Conservation (phyloP, 1,140 invertebrate species). For the Trialeurodes vaporariorum region DNA sequence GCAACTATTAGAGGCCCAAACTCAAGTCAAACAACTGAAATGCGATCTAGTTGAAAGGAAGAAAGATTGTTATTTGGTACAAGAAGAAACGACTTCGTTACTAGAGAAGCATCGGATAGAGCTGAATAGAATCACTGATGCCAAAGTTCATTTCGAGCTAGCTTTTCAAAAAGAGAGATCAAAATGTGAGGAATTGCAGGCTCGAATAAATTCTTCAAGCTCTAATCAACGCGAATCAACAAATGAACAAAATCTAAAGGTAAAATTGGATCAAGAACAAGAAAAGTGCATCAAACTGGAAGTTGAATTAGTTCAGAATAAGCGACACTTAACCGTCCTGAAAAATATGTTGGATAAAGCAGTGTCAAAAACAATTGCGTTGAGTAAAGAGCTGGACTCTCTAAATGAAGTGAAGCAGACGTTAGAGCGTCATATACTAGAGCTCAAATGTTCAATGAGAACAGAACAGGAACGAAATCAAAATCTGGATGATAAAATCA, state of each 20-base stretch:
- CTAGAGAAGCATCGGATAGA: neutral
- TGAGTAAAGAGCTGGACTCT: neutral
- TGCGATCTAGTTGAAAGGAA: neutral
- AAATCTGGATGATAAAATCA: neutral
- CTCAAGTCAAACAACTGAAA: neutral
- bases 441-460: neutral
- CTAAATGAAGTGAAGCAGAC: neutral
- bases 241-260: neutral
- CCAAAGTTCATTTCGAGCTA: neutral
- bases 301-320: neutral
- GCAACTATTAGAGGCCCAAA: neutral
- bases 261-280: neutral
- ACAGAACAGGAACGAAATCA: neutral
- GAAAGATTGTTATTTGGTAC: neutral
- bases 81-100: neutral
- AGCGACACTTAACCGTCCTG: neutral
- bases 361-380: neutral
- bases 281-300: neutral
- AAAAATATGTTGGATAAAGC: neutral
- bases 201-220: neutral
- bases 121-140: neutral
- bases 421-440: neutral
- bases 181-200: neutral
- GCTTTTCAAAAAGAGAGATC: neutral
- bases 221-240: neutral